These are phyloP conservation scores for Zosterops lateralis DNA, from an alignment of 2,113 vertebrate species.

Conservation along the genomic window DNA sequence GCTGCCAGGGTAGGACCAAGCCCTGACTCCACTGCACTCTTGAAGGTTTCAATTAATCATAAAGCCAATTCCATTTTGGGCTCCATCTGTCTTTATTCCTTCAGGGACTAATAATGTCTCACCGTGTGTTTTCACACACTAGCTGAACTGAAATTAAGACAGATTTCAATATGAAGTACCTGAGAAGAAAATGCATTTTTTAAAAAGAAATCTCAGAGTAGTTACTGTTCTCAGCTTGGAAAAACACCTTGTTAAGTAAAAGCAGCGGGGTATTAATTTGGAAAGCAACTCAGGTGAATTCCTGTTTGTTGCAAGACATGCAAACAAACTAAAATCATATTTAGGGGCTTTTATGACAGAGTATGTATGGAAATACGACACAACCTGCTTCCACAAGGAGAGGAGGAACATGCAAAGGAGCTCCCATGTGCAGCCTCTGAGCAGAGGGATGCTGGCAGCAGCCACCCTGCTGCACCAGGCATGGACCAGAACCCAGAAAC, in stretches of 20 bases:
- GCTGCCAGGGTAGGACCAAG: slow-evolving; percentile 12
- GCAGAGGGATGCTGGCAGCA: not conserved
- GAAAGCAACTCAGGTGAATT: slow-evolving; percentile 16
- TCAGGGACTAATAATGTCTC: slow-evolving; percentile 72
- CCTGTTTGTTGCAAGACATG: not conserved
- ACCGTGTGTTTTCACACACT: slow-evolving; percentile 69
- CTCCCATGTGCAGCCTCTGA: accelerated
- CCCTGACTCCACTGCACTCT: slow-evolving; percentile 56
- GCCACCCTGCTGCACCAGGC: not conserved
- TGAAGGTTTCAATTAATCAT: slow-evolving; percentile 73
- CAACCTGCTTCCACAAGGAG: not conserved
- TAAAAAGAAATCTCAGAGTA: slow-evolving; percentile 9
- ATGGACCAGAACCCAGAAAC: not conserved
- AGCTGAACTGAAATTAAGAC: slow-evolving; percentile 72
- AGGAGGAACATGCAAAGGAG: not conserved
- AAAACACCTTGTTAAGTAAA: slow-evolving; percentile 49
- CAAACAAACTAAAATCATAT: not conserved
- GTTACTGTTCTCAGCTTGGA: slow-evolving; percentile 31
- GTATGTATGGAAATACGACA: not conserved
- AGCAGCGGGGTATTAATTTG: slow-evolving; percentile 13
- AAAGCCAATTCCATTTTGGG: slow-evolving; percentile 69
- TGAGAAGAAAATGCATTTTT: slow-evolving; percentile 64
- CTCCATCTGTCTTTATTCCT: slow-evolving; percentile 75
- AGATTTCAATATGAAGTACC: slow-evolving; percentile 64
- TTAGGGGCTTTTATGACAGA: not conserved